Base-by-base conservation (phyloP, 37 sponge, comb jelly and placozoan genomes). In the Bolinopsis microptera region DNA sequence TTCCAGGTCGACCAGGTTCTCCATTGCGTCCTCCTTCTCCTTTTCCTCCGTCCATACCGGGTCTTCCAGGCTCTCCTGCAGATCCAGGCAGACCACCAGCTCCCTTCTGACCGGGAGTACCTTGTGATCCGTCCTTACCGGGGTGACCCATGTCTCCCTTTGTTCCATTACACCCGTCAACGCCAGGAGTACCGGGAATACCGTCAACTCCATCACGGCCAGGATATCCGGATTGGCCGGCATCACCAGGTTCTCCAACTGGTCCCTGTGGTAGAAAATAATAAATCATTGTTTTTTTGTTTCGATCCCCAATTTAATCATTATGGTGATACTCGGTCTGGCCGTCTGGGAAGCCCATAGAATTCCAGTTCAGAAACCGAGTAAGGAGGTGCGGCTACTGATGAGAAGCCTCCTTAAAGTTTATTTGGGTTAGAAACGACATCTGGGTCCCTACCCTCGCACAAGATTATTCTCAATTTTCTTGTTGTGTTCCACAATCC, bases 141-240 rank as follows among this genome's bases (percentile, higher is more conserved):
- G 75, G 75, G 26, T 21, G 31, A 24, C 75, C 75, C 3, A 30
- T 24, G 5, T 72, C 75, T 72, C 75, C 75, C 75, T 72, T 72
- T 5, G 75, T 72, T 72, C 75, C 75, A 24, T 72, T 72, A 28
- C 75, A 72, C 3, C 75, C 75, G 75, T 72, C 75, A 72, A 72
- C 75, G 5, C 96, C 96, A n/a, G 94, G 95, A 0, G 88, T 39
- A 30, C 96, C 96, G 28, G 48, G 95, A 25, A 23, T 24, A 83
- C 96, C 96, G 38, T 72, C 75, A 24, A 72, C 75, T 72, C 75
- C 75, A 72, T 72, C 75, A 23, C 75, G 75, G 25, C 75, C 75
- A 24, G 75, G 75, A 72, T 72, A 72, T 21, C 75, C 75, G 31
- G 75, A 8, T 72, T 72, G 13, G 25, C 75, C 75, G 31, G 75